Base-by-base conservation (phyloP, 2,888 invertebrate genomes). In the Lepas anatifera region DNA sequence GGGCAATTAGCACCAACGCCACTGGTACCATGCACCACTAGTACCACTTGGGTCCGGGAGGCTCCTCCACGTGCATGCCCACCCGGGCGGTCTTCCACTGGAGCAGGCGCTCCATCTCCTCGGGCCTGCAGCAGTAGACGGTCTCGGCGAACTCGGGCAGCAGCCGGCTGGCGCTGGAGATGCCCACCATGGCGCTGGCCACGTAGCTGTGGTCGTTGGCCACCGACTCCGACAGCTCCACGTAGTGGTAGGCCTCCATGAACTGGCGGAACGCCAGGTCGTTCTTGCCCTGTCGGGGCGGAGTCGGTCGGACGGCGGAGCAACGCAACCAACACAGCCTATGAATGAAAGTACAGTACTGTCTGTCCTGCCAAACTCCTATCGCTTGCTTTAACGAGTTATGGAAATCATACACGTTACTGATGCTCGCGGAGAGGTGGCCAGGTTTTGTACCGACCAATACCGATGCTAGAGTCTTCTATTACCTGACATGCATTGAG, bases 151-250 rank as follows among this genome's bases (percentile, higher is more conserved):
- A 52, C 16, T 52, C 52, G 29, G 29, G 29, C 52, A 52, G 29
- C 52, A 52, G 52, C 29, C 52, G 29, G 29, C 52, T 52, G 52
- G 52, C 52, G 52, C 52, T 52, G 29, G 29, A 29, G 52, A 52
- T 52, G 29, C 52, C 52, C 16, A 52, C 52, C 52, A 52, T 52
- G 52, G 52, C 52, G 52, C 52, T 52, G 29, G 52, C 52, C 52
- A 52, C 52, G 29, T 52, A 52, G 29, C 52, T 52, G 52, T 52
- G 52, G 52, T 52, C 52, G 52, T 52, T 52, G 52, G 18, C n/a
- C 29, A 29, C 52, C n/a, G 8, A n/a, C 52, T 52, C 52, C 16
- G 52, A 29, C 29, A 52, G 29, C 52, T 52, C 52, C 52, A 52
- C 52, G 29, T 52, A 52, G 7, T 52, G 29, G 29, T 29, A 52